Evolutionary conservation across 2,113 vertebrate species (phyloP).

Genomic region (Ptilorrhoa leucosticta): DNA sequence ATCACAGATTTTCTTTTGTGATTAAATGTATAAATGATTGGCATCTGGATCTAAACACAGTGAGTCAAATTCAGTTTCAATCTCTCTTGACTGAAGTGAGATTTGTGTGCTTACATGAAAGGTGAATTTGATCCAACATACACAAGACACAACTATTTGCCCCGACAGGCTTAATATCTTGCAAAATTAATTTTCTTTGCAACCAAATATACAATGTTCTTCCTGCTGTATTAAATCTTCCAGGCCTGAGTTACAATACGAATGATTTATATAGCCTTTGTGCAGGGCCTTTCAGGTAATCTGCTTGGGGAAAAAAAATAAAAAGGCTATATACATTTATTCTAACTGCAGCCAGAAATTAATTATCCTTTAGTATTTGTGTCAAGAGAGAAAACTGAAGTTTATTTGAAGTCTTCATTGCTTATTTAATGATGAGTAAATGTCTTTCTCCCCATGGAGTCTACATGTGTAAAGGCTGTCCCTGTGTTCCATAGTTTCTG

Average conservation of each 20-base stretch:
- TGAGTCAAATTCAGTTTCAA: not conserved
- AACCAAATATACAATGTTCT: not conserved
- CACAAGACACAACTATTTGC: not conserved
- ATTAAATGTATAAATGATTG: not conserved
- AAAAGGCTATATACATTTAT: not conserved
- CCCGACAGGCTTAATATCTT: not conserved
- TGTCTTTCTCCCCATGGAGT: not conserved
- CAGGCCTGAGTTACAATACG: not conserved
- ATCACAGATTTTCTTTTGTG: not conserved
- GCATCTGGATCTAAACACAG: not conserved
- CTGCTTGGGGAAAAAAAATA: not conserved
- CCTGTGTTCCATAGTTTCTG: not conserved
- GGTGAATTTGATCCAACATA: not conserved
- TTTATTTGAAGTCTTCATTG: not conserved
- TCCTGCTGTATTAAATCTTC: not conserved
- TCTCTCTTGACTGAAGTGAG: not conserved
- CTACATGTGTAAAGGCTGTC: not conserved
- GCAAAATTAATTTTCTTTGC: conserved; percentile 9
- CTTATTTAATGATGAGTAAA: not conserved
- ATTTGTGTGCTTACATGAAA: not conserved
- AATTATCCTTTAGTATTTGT: not conserved
- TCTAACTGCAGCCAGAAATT: not conserved
- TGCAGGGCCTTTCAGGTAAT: not conserved
- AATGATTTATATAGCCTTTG: not conserved
- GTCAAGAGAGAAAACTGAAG: not conserved